These are phyloP conservation scores for Harpegnathos saltator DNA, from an alignment of 1,140 invertebrate species.

Conservation along the genomic window DNA sequence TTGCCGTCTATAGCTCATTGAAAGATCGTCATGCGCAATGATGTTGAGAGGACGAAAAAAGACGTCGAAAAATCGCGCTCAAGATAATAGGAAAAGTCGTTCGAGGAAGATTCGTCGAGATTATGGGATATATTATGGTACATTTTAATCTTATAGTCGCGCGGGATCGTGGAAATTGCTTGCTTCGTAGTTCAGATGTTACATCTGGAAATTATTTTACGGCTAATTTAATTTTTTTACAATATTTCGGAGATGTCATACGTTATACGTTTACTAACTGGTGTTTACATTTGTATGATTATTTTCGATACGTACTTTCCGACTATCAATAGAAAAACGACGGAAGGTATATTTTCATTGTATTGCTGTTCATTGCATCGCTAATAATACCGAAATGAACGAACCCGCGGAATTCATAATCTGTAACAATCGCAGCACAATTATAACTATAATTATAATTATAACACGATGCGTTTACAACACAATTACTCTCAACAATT, in stretches of 20 bases:
- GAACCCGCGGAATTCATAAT: slow-evolving; percentile 56
- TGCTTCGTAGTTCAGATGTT: not conserved
- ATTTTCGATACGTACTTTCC: not conserved
- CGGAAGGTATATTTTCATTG: not conserved
- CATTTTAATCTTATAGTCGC: not conserved
- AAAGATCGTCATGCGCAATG: slow-evolving; percentile 37
- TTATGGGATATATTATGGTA: not conserved
- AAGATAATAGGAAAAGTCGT: not conserved
- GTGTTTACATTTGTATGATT: not conserved
- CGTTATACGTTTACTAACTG: no score
- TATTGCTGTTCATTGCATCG: slow-evolving; percentile 2
- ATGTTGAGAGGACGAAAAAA: slow-evolving; percentile 2
- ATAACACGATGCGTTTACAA: not conserved
- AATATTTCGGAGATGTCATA: not conserved
- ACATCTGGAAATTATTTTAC: not conserved
- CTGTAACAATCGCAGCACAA: slow-evolving; percentile 22
- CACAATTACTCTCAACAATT: no score
- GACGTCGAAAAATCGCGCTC: not conserved
- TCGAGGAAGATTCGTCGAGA: slow-evolving; percentile 15
- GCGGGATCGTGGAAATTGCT: no score
- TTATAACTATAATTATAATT: slow-evolving; percentile 38
- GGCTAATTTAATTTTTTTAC: not conserved
- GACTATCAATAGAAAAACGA: not conserved
- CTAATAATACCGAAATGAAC: slow-evolving; percentile 48
- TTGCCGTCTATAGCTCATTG: not conserved